These are phyloP conservation scores for Callinectes sapidus DNA, from an alignment of 2,888 invertebrate species.

Conservation along the genomic window DNA sequence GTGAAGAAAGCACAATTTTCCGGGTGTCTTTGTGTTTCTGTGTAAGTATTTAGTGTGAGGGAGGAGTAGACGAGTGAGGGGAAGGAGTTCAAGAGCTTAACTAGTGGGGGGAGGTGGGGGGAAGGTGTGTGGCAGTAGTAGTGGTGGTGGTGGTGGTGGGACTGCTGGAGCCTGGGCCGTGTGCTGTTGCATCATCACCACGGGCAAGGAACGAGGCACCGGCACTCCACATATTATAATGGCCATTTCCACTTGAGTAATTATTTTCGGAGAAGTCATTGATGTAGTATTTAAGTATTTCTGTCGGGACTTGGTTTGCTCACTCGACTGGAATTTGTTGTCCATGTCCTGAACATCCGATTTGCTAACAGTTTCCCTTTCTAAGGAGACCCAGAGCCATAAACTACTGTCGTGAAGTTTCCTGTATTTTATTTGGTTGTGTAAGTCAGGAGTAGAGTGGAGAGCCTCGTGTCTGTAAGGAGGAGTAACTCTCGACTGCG, in stretches of 20 bases:
- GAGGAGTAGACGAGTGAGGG: not conserved
- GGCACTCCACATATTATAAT: slow-evolving; percentile 8
- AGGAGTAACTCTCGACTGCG: not conserved
- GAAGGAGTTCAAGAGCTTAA: not conserved
- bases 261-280: slow-evolving; percentile 31
- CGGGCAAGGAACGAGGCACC: not conserved
- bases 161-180: not conserved
- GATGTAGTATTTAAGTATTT: slow-evolving; percentile 18
- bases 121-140: not conserved
- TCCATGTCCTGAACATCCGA: not conserved
- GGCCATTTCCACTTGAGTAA: slow-evolving; percentile 19
- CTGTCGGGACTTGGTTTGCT: slow-evolving; percentile 7
- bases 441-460: not conserved
- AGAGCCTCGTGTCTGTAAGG: not conserved
- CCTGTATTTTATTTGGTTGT: not conserved
- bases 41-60: not conserved
- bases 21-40: not conserved
- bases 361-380: not conserved
- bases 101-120: not conserved
- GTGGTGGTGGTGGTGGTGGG: not conserved
- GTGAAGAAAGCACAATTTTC: not conserved
- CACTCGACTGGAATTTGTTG: slow-evolving; percentile 20
- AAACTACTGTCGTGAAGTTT: not conserved
- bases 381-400: not conserved
- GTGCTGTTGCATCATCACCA: not conserved